phyloP scores from a whole-genome alignment of 2,113 vertebrate genomes.

The Alexandromys fortis region DNA sequence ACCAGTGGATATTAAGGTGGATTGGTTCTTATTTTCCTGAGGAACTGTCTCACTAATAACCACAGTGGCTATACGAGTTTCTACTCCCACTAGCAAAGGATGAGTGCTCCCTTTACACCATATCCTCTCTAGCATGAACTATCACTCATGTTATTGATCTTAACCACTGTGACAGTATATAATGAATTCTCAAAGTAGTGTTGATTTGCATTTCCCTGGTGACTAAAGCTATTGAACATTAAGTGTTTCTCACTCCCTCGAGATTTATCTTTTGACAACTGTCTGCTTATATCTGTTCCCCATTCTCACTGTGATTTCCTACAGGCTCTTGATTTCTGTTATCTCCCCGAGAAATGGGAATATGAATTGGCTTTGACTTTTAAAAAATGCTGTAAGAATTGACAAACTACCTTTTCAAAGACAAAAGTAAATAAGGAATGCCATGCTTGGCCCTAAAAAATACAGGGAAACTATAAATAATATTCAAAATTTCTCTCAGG shows the following conservation, averaged over 20 bases:
- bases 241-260: not conserved
- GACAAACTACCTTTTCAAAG: constrained; percentile 29
- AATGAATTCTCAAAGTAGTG: not conserved
- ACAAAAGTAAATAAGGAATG: constrained; percentile 7
- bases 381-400: not conserved
- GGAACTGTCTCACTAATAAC: not conserved
- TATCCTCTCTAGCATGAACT: not conserved
- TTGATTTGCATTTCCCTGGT: not conserved
- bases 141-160: not conserved
- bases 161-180: not conserved
- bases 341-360: not conserved
- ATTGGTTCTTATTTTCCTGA: not conserved
- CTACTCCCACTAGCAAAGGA: not conserved
- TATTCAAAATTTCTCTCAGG: not conserved
- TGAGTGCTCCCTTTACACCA: not conserved
- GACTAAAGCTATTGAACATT: not conserved
- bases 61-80: not conserved
- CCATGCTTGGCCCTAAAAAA: not conserved
- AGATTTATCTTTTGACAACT: not conserved
- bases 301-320: not conserved
- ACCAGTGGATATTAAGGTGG: not conserved
- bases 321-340: not conserved
- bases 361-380: constrained; percentile 13
- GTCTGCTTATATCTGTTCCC: not conserved
- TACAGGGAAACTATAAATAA: no score